Evolutionary conservation across 2,888 invertebrate genomes (phyloP).

Genomic region (Drosophila anceps): DNA sequence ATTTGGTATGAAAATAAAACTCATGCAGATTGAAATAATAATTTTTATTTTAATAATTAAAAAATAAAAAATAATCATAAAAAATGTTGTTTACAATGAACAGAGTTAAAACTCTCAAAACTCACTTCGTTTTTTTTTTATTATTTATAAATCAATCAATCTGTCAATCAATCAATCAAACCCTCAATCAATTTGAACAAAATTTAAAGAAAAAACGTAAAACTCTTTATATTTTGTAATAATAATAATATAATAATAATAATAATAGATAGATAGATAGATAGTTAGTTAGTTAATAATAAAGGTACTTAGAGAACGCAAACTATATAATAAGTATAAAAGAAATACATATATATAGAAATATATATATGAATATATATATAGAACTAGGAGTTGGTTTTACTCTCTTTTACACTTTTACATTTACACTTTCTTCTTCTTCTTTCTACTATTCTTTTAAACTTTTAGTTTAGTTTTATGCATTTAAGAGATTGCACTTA

Average conservation of each 20-base stretch:
- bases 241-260: slow-evolving; percentile 19
- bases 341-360: slow-evolving; percentile 52
- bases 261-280: slow-evolving; percentile 44
- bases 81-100: slow-evolving; percentile 78
- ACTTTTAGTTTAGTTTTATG: slow-evolving; percentile 55
- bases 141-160: slow-evolving; percentile 50
- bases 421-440: slow-evolving; percentile 25
- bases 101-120: slow-evolving; percentile 74
- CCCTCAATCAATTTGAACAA: slow-evolving; percentile 57
- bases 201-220: slow-evolving; percentile 51
- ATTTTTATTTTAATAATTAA: slow-evolving; percentile 81
- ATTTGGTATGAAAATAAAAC: slow-evolving; percentile 64
- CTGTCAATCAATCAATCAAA: slow-evolving; percentile 14
- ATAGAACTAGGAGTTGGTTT: slow-evolving; percentile 69
- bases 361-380: slow-evolving; percentile 11
- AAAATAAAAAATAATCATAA: slow-evolving; percentile 77
- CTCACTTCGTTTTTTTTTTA: slow-evolving; percentile 53
- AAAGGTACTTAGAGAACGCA: slow-evolving; percentile 80
- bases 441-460: slow-evolving; percentile 25
- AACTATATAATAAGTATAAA: slow-evolving; percentile 58
- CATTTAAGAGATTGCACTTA: slow-evolving; percentile 75
- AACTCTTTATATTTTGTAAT: slow-evolving; percentile 31
- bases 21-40: slow-evolving; percentile 80
- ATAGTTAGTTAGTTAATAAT: slow-evolving; percentile 50
- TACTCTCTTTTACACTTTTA: slow-evolving; percentile 19